Base-by-base conservation (phyloP, 2,888 invertebrate species). In the Cataglyphis cursor region DNA sequence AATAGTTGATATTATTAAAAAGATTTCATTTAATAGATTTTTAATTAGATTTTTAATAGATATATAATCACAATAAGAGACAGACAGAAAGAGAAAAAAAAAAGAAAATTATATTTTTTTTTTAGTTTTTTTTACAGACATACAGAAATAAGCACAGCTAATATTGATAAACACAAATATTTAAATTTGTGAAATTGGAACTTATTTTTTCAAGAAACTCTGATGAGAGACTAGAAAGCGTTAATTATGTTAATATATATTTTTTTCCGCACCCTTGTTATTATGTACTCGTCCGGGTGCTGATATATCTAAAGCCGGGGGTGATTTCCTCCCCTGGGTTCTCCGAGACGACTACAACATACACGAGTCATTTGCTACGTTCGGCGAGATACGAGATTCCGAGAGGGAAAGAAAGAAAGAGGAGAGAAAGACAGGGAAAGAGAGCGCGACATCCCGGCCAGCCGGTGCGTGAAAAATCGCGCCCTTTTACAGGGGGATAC, bases 401-500 rank as follows among this genome's bases (percentile, higher is more conserved):
- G 51, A 24, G 54, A 24, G 18, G 44, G 21, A 12, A 9, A 51
- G 44, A 44, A 28, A 18, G n/a, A 76, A 41, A 41, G 15, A 8
- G 31, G 12, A 41, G 38, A 66, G 41, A 51, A n/a, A 65, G 44
- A 62, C 10, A 4, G 62, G 24, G 38, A 62, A 5, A 21, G 9
- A 54, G n/a, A 5, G 54, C 18, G 90, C 85, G 91, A 90, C 89
- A 91, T 92, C 87, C 57, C 57, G 65, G 65, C 68, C 92, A 92
- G 91, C 92, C 89, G 92, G 92, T 91, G 92, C 90, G 91, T 91
- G 90, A 92, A 92, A 92, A 92, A 92, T 92, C 89, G 86, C 86
- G 73, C 82, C 66, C 84, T 85, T 85, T 81, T 82, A 82, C 81
- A 78, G 38, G 57, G 51, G 64, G 44, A 84, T 73, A 85, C 85